Base-by-base conservation (phyloP, 2,888 invertebrate genomes). In the Drosophila quasianomalipes region DNA sequence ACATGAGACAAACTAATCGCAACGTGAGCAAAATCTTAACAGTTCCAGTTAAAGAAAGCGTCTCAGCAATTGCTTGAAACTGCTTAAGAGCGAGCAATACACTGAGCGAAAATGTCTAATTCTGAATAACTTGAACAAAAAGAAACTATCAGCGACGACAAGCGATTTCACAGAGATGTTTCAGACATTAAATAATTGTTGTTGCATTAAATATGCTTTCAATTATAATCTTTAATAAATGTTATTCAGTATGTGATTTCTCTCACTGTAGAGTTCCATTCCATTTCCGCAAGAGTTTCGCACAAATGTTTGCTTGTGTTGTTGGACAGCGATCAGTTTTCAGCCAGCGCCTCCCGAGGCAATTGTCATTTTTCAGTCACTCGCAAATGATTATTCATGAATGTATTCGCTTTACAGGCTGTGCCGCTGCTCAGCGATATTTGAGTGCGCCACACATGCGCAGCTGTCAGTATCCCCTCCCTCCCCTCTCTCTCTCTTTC, bases 391-490 rank as follows among this genome's bases (percentile, higher is more conserved):
- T 74, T 79, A 66, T 66, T 79, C 80, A 74, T 67, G 79, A 61
- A 59, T 64, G 60, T 19, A 62, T 60, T 57, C 75, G 28, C n/a
- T 51, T 28, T 12, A n/a, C 28, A 65, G 69, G 71, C 76, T 76
- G 71, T 76, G 68, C 76, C 58, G 30, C 47, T 61, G 65, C 65
- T 60, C 60, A 16, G 62, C 54, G 66, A 66, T 62, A 74, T 59
- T 60, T 63, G 63, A 74, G 70, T 60, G 62, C 9, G 26, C 47
- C 79, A 76, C 76, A 79, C 81, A 79, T 81, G 81, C 80, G 53
- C 70, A 39, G 67, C 66, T 61, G 62, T 63, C 55, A 64, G 44
- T n/a, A 30, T 6, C 3, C 12, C 28, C 35, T 14, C n/a, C 1
- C 9, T 10, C 22, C 16, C 7, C 6, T 30, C 26, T 28, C 2